phyloP scores from a whole-genome alignment of 1,140 invertebrate species.

The Bursaphelenchus mucronatus region DNA sequence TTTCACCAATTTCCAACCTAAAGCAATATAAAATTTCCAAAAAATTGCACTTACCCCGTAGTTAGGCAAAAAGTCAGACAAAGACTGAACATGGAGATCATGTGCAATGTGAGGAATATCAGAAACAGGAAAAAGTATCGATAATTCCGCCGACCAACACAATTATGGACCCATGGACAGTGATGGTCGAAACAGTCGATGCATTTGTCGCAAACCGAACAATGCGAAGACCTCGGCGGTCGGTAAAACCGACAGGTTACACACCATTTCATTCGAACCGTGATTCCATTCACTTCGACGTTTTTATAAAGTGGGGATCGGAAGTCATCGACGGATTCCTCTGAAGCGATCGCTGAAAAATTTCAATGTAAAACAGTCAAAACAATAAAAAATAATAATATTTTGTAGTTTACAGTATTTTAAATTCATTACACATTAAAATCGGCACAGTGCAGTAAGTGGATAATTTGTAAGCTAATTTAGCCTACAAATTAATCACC shows the following conservation, averaged over 20 bases:
- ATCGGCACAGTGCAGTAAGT: no score
- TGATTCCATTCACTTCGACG: slow-evolving; percentile 85
- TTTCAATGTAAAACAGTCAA: not conserved
- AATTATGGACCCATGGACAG: slow-evolving; percentile 99
- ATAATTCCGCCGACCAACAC: slow-evolving; percentile 96
- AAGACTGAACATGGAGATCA: slow-evolving; percentile 89
- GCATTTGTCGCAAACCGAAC: slow-evolving; percentile 83
- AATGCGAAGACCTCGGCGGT: slow-evolving; percentile 92
- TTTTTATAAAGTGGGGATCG: slow-evolving; percentile 93
- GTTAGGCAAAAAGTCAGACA: slow-evolving; percentile 81
- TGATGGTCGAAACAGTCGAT: slow-evolving; percentile 99
- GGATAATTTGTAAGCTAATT: no score
- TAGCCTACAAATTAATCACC: no score
- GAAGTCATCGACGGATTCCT: slow-evolving; percentile 74
- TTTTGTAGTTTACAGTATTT: no score
- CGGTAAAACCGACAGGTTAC: slow-evolving; percentile 97
- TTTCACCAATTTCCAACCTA: slow-evolving; percentile 66
- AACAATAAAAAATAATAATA: not conserved
- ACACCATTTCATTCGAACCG: slow-evolving; percentile 99
- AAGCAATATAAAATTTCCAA: slow-evolving; percentile 26
- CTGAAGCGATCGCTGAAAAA: slow-evolving; percentile 47
- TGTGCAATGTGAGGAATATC: slow-evolving; percentile 87
- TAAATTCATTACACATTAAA: no score
- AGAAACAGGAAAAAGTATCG: slow-evolving; percentile 97
- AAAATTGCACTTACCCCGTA: slow-evolving; percentile 66